phyloP scores from a whole-genome alignment of 2,888 invertebrate genomes.

The Hypomecis punctinalis region DNA sequence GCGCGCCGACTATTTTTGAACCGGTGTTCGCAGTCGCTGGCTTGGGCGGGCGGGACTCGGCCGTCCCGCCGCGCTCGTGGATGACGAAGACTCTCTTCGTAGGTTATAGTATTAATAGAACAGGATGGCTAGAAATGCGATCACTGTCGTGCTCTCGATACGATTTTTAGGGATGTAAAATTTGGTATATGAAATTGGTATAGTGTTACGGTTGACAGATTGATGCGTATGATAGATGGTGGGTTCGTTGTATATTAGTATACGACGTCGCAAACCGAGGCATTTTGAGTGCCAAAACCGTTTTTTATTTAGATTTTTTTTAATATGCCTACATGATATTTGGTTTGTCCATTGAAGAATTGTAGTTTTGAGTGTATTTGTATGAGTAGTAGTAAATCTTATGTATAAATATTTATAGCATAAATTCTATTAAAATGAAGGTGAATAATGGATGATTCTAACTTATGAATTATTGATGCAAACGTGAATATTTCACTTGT shows the following conservation, averaged over 20 bases:
- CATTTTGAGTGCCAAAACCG: no score
- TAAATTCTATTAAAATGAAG: no score
- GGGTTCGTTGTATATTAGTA: no score
- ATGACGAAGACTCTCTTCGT: constrained; percentile 18
- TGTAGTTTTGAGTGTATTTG: no score
- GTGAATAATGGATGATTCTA: no score
- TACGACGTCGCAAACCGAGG: no score
- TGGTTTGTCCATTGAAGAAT: no score
- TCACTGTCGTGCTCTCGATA: constrained; percentile 8
- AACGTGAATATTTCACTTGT: constrained; percentile 25
- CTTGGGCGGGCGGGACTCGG: constrained; percentile 47
- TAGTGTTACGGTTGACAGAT: constrained; percentile 1
- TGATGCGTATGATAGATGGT: background rate
- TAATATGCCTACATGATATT: no score
- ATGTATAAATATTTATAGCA: no score
- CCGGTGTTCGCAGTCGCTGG: constrained; percentile 60
- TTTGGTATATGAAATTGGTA: background rate
- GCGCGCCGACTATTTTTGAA: constrained; percentile 77
- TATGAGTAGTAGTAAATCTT: no score
- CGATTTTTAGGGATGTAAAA: constrained; percentile 3
- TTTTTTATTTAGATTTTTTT: no score
- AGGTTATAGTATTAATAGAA: constrained; percentile 32
- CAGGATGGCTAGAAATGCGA: constrained; percentile 23
- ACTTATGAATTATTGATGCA: no score
- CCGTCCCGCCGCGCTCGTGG: constrained; percentile 34